Base-by-base conservation (phyloP, 2,113 vertebrate genomes). In the Dipodomys stephensi region DNA sequence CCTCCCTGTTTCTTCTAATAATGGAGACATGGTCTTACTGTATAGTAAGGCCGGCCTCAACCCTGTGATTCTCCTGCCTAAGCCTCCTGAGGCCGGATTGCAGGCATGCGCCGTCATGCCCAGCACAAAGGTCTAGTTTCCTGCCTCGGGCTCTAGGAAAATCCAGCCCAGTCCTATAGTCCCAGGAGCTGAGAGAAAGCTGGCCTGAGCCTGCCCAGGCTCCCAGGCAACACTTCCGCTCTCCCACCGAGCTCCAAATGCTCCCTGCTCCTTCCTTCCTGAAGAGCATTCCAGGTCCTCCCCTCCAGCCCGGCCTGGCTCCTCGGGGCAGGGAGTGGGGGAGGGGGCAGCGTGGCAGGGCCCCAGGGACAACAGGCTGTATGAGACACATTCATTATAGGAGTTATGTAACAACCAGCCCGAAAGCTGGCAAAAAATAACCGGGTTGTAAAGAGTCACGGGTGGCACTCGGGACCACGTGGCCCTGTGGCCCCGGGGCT, bases 341-440 rank as follows among this genome's bases (percentile, higher is more conserved):
- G 49, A 2, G 49, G 49, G 90, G 92, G 64, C 74, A 84, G 82
- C 53, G 53, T 20, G 4, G 91, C 82, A 65, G 91, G 23, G n/a
- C 88, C 76, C 35, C 1, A 53, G 94, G 77, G 82, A 81, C 67
- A n/a, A 1, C 0, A 8, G 53, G 28, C 85, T 23, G 28, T 49
- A 18, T 18, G 23, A 53, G 53, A 67, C 71, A 53, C 71, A 44
- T 83, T 89, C 92, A 96, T 94, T 91, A 81, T 87, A 74, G 79
- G 27, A 93, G 46, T 97, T 94, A 89, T 5, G 2, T 87, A 84
- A 95, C 71, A 13, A 19, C 32, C 4, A 32, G 83, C 72, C 57
- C 39, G 79, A 72, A 84, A 64, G 57, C 25, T 83, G 86, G 92
- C 85, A 49, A 72, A 87, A 67, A 87, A 57, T 16, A 72, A 39